phyloP scores from a whole-genome alignment of 2,797 vertebrate genomes.

The Schizopygopsis malacanthus region DNA sequence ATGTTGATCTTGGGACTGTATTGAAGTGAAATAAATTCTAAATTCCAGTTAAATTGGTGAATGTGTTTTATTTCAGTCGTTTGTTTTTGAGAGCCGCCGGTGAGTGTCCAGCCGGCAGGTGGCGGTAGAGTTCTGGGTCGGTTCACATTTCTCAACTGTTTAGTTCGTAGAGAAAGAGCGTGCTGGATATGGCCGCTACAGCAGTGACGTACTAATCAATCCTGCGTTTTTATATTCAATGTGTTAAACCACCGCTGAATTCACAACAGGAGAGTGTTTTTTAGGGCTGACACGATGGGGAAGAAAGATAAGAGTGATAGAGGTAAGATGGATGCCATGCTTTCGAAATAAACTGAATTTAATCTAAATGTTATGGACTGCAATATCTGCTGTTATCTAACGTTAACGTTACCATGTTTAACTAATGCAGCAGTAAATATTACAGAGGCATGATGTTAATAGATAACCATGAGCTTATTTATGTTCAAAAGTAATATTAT shows the following conservation, averaged over 20 bases:
- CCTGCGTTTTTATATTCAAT: neutral
- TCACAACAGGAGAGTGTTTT: too few relatives aligned
- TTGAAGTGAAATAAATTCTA: neutral
- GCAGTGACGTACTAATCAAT: neutral
- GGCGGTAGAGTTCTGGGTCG: neutral
- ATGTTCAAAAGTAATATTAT: neutral
- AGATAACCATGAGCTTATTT: neutral
- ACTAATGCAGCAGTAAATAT: neutral
- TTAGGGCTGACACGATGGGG: conserved; percentile 69
- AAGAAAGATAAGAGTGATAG: conserved; percentile 80
- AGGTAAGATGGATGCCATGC: conserved; percentile 68
- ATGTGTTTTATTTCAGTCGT: neutral
- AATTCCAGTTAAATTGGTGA: neutral
- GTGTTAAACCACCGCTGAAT: neutral
- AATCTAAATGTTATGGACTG: neutral
- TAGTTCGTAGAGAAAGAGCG: neutral
- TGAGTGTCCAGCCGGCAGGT: neutral
- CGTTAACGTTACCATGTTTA: too few relatives aligned
- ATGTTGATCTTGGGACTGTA: neutral
- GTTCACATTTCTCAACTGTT: neutral
- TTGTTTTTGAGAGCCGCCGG: neutral
- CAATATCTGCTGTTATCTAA: neutral
- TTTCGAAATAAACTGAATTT: neutral
- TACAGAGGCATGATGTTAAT: neutral
- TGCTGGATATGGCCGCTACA: neutral